Conservation (phyloP, 2,888 invertebrate species). For the Odontocerum albicorne region DNA sequence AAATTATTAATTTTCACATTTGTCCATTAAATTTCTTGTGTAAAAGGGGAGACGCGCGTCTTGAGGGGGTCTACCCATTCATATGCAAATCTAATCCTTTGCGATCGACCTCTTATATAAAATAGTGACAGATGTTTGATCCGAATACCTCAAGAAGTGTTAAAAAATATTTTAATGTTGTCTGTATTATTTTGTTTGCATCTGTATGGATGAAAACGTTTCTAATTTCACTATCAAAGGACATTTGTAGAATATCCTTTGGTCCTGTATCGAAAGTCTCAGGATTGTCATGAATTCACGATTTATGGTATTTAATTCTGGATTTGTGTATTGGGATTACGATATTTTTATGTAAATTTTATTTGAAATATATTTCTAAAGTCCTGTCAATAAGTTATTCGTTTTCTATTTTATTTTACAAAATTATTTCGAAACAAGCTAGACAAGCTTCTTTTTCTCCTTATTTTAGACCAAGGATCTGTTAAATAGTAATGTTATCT, state of each 20-base stretch:
- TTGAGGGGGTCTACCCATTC: slow-evolving; percentile 11
- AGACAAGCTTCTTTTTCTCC: too few species aligned
- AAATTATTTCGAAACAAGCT: too few species aligned
- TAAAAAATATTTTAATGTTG: background rate
- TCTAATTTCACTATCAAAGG: slow-evolving; percentile 15
- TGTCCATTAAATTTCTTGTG: too few species aligned
- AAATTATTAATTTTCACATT: too few species aligned
- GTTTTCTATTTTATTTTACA: too few species aligned
- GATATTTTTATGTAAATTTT: too few species aligned
- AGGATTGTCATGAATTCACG: slow-evolving; percentile 8
- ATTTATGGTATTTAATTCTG: slow-evolving; percentile 20
- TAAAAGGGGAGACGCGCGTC: slow-evolving; percentile 18
- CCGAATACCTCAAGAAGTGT: background rate
- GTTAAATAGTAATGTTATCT: too few species aligned
- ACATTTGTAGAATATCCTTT: background rate
- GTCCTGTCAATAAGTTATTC: too few species aligned
- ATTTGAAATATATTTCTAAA: too few species aligned
- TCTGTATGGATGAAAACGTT: background rate
- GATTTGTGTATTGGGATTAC: too few species aligned
- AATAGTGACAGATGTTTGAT: slow-evolving; percentile 11
- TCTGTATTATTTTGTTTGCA: background rate
- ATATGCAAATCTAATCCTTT: slow-evolving; percentile 8
- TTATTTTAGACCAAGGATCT: too few species aligned
- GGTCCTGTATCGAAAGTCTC: background rate
- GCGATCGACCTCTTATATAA: background rate